These are phyloP conservation scores for Scaptomyza polygonia DNA, from an alignment of 2,888 invertebrate genomes.

Conservation along the genomic window DNA sequence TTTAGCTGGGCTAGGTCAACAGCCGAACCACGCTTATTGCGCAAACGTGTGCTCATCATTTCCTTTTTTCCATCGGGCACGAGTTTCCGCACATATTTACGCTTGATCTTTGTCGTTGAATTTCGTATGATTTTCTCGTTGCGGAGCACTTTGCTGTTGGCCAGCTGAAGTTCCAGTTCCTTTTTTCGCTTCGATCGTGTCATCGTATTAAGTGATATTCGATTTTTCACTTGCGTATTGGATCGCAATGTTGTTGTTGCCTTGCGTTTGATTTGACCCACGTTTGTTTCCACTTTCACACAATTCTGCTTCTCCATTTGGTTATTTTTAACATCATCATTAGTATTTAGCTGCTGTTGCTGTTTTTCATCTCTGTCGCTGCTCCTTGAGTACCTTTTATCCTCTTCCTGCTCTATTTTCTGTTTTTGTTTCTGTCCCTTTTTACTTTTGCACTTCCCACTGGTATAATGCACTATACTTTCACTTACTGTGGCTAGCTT, in stretches of 20 bases:
- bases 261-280: slow-evolving; percentile 13
- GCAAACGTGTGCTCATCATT: slow-evolving; percentile 70
- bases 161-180: slow-evolving; percentile 82
- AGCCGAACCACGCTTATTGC: slow-evolving; percentile 60
- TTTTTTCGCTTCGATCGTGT: slow-evolving; percentile 83
- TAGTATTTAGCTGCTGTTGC: slow-evolving; percentile 1
- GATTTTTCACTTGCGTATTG: slow-evolving; percentile 25
- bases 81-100: slow-evolving; percentile 80
- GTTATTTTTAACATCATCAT: slow-evolving; percentile 1
- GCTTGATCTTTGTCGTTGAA: slow-evolving; percentile 78
- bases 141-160: slow-evolving; percentile 83
- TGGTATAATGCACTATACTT: slow-evolving; percentile 40
- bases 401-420: slow-evolving; percentile 3
- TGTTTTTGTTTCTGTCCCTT: slow-evolving; percentile 1
- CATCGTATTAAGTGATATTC: slow-evolving; percentile 82
- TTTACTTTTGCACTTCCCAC: slow-evolving; percentile 15
- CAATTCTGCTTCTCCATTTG: slow-evolving; percentile 4
- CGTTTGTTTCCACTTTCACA: neutral
- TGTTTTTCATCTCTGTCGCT: slow-evolving; percentile 33
- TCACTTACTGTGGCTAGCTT: slow-evolving; percentile 7
- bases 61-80: slow-evolving; percentile 66
- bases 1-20: slow-evolving; percentile 71
- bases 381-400: slow-evolving; percentile 6
- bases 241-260: slow-evolving; percentile 11
- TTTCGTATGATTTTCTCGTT: slow-evolving; percentile 83